phyloP scores from a whole-genome alignment of 2,888 invertebrate genomes.

The Mermis nigrescens region DNA sequence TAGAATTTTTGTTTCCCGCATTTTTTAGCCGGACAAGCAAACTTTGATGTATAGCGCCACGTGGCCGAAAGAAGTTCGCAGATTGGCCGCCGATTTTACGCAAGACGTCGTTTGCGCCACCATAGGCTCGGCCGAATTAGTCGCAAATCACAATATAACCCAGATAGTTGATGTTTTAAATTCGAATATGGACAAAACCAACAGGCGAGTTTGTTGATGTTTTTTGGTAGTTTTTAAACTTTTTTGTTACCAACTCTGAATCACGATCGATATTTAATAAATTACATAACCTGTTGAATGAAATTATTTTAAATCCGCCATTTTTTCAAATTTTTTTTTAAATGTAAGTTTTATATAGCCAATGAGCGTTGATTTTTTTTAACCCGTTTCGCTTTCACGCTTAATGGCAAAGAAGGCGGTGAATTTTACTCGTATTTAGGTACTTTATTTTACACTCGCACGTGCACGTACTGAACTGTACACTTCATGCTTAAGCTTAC shows the following conservation, averaged over 20 bases:
- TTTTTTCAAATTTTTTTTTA: no score
- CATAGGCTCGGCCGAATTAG: conserved; percentile 75
- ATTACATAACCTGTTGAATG: no score
- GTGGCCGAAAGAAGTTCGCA: conserved; percentile 93
- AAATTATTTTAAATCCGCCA: no score
- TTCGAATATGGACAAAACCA: neutral
- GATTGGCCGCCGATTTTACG: conserved; percentile 82
- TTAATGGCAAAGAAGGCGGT: no score
- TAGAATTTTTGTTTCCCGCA: neutral
- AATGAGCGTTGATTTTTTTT: no score
- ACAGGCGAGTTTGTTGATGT: neutral
- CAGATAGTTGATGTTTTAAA: conserved; percentile 89
- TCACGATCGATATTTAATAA: no score
- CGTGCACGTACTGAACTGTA: no score
- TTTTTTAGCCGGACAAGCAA: conserved; percentile 53
- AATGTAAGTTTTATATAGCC: no score
- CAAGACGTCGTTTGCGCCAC: conserved; percentile 86
- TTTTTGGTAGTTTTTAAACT: neutral
- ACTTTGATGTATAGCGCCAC: conserved; percentile 99
- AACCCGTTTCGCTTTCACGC: no score
- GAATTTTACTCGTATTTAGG: no score
- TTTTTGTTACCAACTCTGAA: neutral
- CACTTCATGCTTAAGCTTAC: no score
- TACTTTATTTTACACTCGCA: no score
- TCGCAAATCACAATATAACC: conserved; percentile 85